A percentile compares a stretch with the other conserved stretches of the same genome.
phyloP scores from a whole-genome alignment of 1,140 invertebrate species.

The Delia radicum region DNA sequence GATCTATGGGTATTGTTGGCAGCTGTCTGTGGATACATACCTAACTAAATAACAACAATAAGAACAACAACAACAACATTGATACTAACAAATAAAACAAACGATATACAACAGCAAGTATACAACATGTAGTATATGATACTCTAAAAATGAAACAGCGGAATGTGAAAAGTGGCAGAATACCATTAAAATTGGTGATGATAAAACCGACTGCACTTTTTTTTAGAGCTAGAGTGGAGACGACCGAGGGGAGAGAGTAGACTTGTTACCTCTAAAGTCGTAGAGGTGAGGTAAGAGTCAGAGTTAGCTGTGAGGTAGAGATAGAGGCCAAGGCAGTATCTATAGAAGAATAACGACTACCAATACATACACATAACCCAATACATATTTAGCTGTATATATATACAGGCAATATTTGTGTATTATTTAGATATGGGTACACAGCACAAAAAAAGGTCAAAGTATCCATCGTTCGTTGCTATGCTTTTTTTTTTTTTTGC shows the following conservation, averaged over 20 bases:
- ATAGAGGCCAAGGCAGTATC: not conserved
- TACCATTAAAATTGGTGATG: not conserved
- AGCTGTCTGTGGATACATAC: not conserved
- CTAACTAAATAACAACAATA: not conserved
- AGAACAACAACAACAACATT: not conserved
- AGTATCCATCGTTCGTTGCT: not conserved
- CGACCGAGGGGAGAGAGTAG: not conserved
- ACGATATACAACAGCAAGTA: not conserved
- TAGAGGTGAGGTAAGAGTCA: not conserved
- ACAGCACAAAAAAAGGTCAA: not conserved
- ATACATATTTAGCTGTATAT: too few species aligned
- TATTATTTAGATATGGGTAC: too few species aligned
- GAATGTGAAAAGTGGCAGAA: not conserved
- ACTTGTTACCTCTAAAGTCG: not conserved
- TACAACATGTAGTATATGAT: too few species aligned
- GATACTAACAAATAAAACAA: not conserved
- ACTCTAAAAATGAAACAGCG: not conserved
- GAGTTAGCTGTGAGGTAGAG: not conserved
- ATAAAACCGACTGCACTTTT: not conserved
- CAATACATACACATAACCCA: too few species aligned
- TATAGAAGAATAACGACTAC: too few species aligned
- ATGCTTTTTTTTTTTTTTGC: not conserved
- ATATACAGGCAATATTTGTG: too few species aligned
- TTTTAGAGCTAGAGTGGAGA: not conserved
- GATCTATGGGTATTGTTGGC: not conserved